Evolutionary conservation across 1,140 invertebrate species (phyloP), one percentile per base, ranked within the genome.

Genomic region (Drosophila repleta): DNA sequence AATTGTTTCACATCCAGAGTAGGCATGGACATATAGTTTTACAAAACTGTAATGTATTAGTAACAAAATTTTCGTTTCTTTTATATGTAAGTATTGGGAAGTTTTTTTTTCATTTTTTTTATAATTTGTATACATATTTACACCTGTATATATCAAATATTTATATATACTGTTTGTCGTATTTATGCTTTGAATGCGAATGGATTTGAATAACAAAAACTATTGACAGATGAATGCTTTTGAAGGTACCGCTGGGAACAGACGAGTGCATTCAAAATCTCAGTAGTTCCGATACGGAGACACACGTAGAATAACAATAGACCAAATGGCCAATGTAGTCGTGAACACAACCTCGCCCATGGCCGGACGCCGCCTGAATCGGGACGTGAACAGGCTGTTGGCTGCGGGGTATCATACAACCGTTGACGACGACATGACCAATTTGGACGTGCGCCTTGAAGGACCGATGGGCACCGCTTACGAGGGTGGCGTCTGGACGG

Each of bases 381-480:
- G 98, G 89, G 99, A 99, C 95, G 98, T 99, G 91, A 98, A 99
- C 92, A 99, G 99, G 95, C 95, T 99, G 84, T 99, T 99, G 93
- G 98, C 99, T 93, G 98, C 97, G 92, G 99, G 99, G 93, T 98
- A 99, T 93, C 98, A 99, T 92, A 98, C 99, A 46, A 99, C 98
- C 18, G 98, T 99, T 88, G 93, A 99, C 49, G 97, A 98, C 69
- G 98, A 98, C 45, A 94, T 99, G 63, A 99, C 99, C 93, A 98
- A 99, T 94, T 99, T 99, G 93, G 97, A 97, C 92, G 99, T 99
- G 45, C 99, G 99, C 94, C 99, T 99, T 93, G 98, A 98, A 93
- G 99, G 99, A 60, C 99, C 99, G 61, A 94, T 96, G 91, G 97
- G 96, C 91, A 99, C 98, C 57, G 98, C 98, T 20, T 99, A 99